Base-by-base conservation (phyloP, 2,113 vertebrate species). In the Cairina moschata region DNA sequence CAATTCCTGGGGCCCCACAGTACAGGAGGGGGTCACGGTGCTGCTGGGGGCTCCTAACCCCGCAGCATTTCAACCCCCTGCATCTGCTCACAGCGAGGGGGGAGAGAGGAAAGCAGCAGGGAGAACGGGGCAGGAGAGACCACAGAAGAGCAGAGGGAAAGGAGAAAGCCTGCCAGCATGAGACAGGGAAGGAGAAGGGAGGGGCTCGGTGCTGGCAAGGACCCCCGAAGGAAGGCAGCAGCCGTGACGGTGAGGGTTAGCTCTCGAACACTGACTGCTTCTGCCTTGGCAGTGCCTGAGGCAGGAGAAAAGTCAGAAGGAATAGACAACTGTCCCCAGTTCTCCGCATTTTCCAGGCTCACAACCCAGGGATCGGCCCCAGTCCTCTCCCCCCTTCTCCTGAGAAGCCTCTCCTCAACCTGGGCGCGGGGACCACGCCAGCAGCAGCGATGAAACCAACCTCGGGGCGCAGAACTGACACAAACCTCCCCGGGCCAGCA, bases 371-470 rank as follows among this genome's bases (percentile, higher is more conserved):
- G 62, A 65, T 13, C 83, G 69, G 60, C 83, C 34, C 66, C 40
- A 44, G 11, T 20, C 40, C 60, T 42, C 62, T 22, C 60, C 55
- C 38, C 66, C 56, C 14, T 66, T 13, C 3, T 42, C 81, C 22
- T 40, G 34, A 42, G 42, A 65, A 76, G 58, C 58, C 2, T 0
- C 56, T 38, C 42, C 18, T 11, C 21, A 74, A 46, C 69, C 65
- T 1, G 2, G 38, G 55, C 32, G 22, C 0, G 0, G 32, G 73
- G 34, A 68, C 59, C 42, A 34, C 3, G 0, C 2, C 17, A 32
- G 0, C 2, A 23, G 42, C 78, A 59, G 62, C 68, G 52, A 63
- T 14, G 1, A 36, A 31, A 26, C 34, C 74, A 17, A 8, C 10
- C 68, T 46, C 2, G 1, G 62, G 50, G 42, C 36, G 38, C 60